A percentile compares a stretch with the other conserved stretches of the same genome.
Evolutionary conservation across 2,797 vertebrate species (phyloP).

Genomic region (Sphenodon punctatus): DNA sequence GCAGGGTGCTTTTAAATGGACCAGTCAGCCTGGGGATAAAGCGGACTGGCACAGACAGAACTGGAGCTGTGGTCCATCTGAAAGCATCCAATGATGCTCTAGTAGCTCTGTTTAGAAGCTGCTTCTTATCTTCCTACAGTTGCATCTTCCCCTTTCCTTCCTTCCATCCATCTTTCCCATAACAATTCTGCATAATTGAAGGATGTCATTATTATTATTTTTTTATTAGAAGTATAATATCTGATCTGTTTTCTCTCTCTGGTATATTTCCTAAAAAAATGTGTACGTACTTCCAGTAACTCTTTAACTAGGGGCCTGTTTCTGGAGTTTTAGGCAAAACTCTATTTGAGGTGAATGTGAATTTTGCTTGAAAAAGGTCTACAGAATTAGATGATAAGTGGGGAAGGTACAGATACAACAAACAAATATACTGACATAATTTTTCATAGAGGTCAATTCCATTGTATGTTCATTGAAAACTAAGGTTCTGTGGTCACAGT

Average conservation of each 20-base stretch:
- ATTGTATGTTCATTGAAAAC: neutral
- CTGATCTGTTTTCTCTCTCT: neutral
- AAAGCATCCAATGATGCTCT: no score
- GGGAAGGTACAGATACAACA: neutral
- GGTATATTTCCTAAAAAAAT: neutral
- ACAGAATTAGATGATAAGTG: neutral
- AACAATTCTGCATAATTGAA: constrained; percentile 7
- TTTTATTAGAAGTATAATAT: neutral
- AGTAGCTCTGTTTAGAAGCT: no score
- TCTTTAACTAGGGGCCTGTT: neutral
- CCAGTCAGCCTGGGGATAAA: no score
- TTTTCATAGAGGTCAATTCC: neutral
- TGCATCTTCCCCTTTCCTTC: no score
- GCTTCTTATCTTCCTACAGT: no score
- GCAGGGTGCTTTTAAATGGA: no score
- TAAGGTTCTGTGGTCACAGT: neutral
- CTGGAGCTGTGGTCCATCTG: no score
- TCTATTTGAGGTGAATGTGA: neutral
- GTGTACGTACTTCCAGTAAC: neutral
- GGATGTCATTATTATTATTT: neutral
- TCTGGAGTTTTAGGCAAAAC: neutral
- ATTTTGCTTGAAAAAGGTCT: neutral
- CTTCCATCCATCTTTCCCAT: no score
- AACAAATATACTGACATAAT: neutral
- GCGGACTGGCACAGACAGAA: no score